Base-by-base conservation (phyloP, 2,797 vertebrate genomes). In the Halcyon leucocephala region DNA sequence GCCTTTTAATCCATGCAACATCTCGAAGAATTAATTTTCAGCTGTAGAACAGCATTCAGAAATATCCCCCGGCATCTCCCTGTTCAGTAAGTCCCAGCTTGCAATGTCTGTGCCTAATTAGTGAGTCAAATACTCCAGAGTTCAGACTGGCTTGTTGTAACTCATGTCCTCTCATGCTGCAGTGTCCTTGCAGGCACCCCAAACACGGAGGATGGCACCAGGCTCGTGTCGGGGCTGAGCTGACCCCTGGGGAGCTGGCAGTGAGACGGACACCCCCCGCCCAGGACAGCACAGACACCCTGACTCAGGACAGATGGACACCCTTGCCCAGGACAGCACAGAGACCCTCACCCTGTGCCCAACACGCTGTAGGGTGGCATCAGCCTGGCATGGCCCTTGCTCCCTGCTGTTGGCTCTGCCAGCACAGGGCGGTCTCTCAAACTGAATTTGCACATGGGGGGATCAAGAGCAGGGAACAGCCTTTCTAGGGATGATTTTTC, bases 21-120 rank as follows among this genome's bases (percentile, higher is more conserved):
- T 42, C 91, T 83, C 25, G 0, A 90, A 82, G 69, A 96, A 93
- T 89, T 96, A 96, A 93, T 94, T 94, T 93, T 44, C 74, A 74
- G 44, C 85, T 69, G 41, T 72, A 77, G 37, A 94, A 46, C 54
- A 54, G 85, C 46, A 39, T 78, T 92, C 93, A 81, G 70, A 73
- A 90, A 55, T 42, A 92, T 37, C 88, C 86, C 89, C 61, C 26
- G 55, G 80, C 88, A 86, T 41, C 73, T 86, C 49, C 66, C 65
- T 81, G 29, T 39, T 61, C 65, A 29, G 13, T 28, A 72, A 89
- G 66, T 52, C 86, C 73, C 83, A 51, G 44, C 42, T 66, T 58
- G 69, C 70, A 48, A 71, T 39, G 28, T 26, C 58, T 66, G 73
- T 21, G 39, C 62, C 80, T 90, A 95, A 94, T 97, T 76, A 97